phyloP scores from a whole-genome alignment of 2,113 vertebrate species.

The Ameiurus melas region DNA sequence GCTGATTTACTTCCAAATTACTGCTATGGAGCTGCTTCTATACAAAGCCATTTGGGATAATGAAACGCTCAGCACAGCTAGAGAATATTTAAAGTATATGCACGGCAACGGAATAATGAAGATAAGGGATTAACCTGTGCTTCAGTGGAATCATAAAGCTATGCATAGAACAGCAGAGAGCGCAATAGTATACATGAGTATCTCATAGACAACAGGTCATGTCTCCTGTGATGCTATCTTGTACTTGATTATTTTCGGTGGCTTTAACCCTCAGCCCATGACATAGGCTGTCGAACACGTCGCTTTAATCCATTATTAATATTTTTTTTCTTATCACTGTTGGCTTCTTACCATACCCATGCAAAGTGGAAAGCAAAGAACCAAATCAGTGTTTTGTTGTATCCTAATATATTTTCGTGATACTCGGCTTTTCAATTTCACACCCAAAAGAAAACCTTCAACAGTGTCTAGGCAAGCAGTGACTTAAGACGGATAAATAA shows the following conservation, averaged over 20 bases:
- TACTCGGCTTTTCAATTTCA: neutral
- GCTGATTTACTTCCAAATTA: conserved; percentile 37
- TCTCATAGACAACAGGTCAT: neutral
- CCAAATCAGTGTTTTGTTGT: too few relatives aligned
- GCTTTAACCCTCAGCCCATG: neutral
- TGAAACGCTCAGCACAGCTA: neutral
- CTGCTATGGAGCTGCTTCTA: conserved; percentile 6
- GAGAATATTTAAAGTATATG: neutral
- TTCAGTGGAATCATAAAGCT: neutral
- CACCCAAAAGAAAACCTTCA: neutral
- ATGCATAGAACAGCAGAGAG: neutral
- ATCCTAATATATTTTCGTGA: neutral
- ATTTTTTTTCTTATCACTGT: neutral
- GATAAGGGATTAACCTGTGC: neutral
- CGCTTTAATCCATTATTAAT: neutral
- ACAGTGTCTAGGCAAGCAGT: neutral
- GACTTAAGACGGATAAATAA: conserved; percentile 15
- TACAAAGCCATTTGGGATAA: conserved; percentile 18
- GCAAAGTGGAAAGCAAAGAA: neutral
- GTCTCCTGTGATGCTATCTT: neutral
- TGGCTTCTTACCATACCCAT: neutral
- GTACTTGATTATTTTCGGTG: neutral
- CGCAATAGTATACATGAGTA: neutral
- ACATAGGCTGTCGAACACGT: neutral
- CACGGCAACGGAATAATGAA: neutral